These are phyloP conservation scores for Gastracanthus pulcherrimus DNA, from an alignment of 2,888 invertebrate species.

Conservation along the genomic window DNA sequence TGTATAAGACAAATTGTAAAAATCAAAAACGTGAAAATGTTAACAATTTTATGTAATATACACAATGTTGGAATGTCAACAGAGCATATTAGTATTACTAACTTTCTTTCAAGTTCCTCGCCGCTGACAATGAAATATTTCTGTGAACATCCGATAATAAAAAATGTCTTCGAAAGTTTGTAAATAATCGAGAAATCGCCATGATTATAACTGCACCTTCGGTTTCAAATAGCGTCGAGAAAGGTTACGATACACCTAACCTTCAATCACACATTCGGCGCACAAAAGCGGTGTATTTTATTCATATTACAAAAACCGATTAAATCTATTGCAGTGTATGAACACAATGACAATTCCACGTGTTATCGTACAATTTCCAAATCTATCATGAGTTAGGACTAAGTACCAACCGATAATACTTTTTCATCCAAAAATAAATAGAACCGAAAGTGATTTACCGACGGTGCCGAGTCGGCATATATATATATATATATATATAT, in stretches of 20 bases:
- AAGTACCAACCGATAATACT: background rate
- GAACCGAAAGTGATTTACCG: background rate
- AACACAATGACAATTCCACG: background rate
- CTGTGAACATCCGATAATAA: conserved; percentile 56
- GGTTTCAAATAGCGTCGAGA: background rate
- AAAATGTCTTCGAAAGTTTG: conserved; percentile 60
- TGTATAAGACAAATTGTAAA: background rate
- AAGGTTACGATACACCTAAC: conserved; percentile 15
- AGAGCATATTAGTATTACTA: conserved; percentile 66
- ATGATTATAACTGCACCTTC: conserved; percentile 61
- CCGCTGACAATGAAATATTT: conserved; percentile 69
- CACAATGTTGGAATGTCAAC: background rate
- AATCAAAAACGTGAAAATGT: background rate
- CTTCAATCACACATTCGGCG: background rate
- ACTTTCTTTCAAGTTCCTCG: conserved; percentile 80
- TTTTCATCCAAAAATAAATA: background rate
- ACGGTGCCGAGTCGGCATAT: too few relatives aligned
- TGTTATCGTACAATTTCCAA: background rate
- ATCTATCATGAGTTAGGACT: background rate
- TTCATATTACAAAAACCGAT: background rate
- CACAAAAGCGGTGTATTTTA: background rate
- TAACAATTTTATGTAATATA: background rate
- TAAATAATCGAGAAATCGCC: conserved; percentile 63
- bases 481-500: too few relatives aligned
- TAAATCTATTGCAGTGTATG: too few relatives aligned